These are phyloP conservation scores for Columba guinea DNA, from an alignment of 2,797 vertebrate genomes.

Conservation along the genomic window DNA sequence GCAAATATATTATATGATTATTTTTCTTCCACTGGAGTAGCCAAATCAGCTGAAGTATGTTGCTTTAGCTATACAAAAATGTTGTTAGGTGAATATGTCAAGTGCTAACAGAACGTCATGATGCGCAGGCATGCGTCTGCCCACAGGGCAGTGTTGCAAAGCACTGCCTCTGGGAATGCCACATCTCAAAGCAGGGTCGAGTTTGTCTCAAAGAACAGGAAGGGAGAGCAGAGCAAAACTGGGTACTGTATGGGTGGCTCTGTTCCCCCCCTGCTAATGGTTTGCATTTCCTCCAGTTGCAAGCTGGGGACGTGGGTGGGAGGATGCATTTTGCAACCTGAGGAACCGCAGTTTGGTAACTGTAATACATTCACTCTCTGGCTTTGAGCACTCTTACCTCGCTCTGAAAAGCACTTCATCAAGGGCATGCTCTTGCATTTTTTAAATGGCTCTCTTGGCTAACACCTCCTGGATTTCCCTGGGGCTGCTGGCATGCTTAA, in stretches of 20 bases:
- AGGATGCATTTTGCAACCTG: neutral
- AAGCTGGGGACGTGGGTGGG: neutral
- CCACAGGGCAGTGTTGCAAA: accelerated
- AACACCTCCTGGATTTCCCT: neutral
- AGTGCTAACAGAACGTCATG: accelerated
- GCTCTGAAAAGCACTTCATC: neutral
- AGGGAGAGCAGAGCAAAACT: neutral
- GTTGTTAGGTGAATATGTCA: neutral
- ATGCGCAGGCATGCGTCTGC: accelerated
- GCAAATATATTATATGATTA: neutral
- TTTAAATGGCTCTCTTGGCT: neutral
- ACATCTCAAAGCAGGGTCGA: accelerated
- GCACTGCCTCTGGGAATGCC: neutral
- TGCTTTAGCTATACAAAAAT: neutral
- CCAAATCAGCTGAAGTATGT: neutral
- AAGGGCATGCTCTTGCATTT: neutral
- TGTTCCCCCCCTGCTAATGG: neutral
- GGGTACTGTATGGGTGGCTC: accelerated
- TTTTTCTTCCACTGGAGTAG: neutral
- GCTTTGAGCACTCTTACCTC: neutral
- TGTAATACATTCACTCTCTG: neutral
- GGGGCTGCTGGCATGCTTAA: neutral
- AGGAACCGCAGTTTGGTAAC: neutral
- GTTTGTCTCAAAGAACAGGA: neutral
- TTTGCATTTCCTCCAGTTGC: neutral